Base-by-base conservation (phyloP, 2,113 vertebrate species). In the Melozone crissalis region DNA sequence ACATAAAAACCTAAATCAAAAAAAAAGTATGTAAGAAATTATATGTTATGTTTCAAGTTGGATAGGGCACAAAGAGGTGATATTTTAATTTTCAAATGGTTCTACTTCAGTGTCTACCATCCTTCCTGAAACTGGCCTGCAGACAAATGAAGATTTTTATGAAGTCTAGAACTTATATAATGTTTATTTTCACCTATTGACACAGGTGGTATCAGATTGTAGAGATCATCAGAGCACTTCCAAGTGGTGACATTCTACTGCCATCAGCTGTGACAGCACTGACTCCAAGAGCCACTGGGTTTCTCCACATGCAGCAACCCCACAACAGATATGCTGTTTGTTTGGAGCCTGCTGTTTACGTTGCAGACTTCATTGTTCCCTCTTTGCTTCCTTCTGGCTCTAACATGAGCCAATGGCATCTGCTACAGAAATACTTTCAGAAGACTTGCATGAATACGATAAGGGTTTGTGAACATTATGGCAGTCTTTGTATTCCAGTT, bases 381-480 rank as follows among this genome's bases (percentile, higher is more conserved):
- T 63, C 37, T 47, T 33, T n/a, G 27, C 2, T 5, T 46, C 33
- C 4, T 9, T 28, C 35, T 73, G 26, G 6, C 6, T 35, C 8
- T 13, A 69, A 3, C 2, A 13, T 15, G 10, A 72, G n/a, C 16
- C 16, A 59, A 5, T 18, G 9, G 4, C 15, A 7, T 22, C 41
- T 4, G 13, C 24, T 24, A 5, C 30, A 73, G 12, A 84, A 75
- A 76, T 19, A 22, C 9, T 59, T 68, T 63, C 54, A 41, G 28
- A 79, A 63, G 5, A 24, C 28, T 33, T 76, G 8, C 17, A 14
- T 28, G 22, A 71, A 46, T n/a, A 31, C 0, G 0, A n/a, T 21
- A 31, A 72, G 62, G 21, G 46, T 81, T 82, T 82, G 11, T 44
- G 58, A 63, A 62, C 51, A 16, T n/a, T n/a, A 27, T 17, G 8